These are phyloP conservation scores for Myiotriccus ornatus DNA, from an alignment of 2,797 vertebrate species.

Conservation along the genomic window DNA sequence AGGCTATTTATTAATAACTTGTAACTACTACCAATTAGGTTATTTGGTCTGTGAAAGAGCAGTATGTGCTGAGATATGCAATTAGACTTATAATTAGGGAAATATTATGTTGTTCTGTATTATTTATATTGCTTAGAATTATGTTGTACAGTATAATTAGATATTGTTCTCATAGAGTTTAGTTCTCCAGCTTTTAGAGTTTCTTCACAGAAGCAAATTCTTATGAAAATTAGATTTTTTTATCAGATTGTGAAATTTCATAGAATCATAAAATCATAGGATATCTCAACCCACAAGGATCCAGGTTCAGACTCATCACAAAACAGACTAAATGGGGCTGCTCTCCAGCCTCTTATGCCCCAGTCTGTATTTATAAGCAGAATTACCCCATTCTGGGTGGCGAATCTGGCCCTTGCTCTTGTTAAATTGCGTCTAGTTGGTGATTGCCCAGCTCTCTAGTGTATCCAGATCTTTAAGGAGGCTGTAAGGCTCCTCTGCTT, in stretches of 20 bases:
- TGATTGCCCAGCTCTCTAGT: background rate
- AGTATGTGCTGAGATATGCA: background rate
- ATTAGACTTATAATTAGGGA: background rate
- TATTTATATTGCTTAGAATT: background rate
- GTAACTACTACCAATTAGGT: background rate
- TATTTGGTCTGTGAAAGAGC: background rate
- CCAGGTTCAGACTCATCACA: fast-evolving
- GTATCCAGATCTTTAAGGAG: background rate
- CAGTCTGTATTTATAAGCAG: fast-evolving
- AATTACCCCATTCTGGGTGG: background rate
- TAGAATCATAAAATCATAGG: background rate
- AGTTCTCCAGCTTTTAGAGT: background rate
- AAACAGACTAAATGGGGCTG: fast-evolving
- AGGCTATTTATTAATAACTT: background rate
- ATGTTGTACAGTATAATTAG: background rate
- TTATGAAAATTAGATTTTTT: background rate
- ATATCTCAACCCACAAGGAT: background rate
- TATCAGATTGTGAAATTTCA: background rate
- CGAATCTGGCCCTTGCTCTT: background rate
- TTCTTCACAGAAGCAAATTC: background rate
- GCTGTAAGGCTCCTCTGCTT: background rate
- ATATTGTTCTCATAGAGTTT: background rate
- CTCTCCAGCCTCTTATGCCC: background rate
- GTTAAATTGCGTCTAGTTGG: background rate
- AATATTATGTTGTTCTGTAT: background rate